Percentiles rank a stretch among this genome's conserved stretches.
Conservation (phyloP, 1,140 invertebrate species). For the Drosophila rufa region DNA sequence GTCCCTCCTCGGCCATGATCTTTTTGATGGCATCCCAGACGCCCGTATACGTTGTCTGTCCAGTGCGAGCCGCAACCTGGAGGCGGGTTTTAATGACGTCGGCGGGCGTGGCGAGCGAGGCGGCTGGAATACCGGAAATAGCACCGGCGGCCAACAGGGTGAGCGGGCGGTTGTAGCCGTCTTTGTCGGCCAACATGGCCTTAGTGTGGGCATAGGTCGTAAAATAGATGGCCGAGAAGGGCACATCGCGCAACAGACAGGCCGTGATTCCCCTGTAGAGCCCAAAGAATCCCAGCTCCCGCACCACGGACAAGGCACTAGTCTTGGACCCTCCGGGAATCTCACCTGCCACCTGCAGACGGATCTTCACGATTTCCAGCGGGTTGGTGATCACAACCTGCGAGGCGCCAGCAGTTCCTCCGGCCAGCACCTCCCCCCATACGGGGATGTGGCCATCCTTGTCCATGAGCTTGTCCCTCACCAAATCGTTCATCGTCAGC, state of each 20-base stretch:
- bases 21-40: conserved; percentile 96
- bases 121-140: conserved; percentile 97
- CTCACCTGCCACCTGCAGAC: conserved; percentile 99
- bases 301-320: conserved; percentile 93
- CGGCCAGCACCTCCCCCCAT: conserved; percentile 95
- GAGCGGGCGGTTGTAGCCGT: conserved; percentile 96
- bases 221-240: conserved; percentile 99
- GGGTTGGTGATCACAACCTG: conserved; percentile 99
- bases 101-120: conserved; percentile 98
- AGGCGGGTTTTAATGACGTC: conserved; percentile 99
- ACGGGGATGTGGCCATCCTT: conserved; percentile 94
- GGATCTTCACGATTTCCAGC: conserved; percentile 99
- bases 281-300: conserved; percentile 96
- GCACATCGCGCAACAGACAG: conserved; percentile 97
- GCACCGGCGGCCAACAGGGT: conserved; percentile 95
- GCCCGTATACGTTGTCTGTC: conserved; percentile 98
- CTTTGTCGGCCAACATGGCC: conserved; percentile 91
- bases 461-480: conserved; percentile 97
- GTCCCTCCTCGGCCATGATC: conserved; percentile 96
- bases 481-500: conserved; percentile 97
- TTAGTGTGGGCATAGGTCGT: conserved; percentile 98
- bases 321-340: conserved; percentile 94
- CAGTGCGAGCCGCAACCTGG: conserved; percentile 97
- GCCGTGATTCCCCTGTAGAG: conserved; percentile 98
- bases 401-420: conserved; percentile 95